Evolutionary conservation across 2,113 vertebrate genomes (phyloP).

Genomic region (Ancistrus triradiatus): DNA sequence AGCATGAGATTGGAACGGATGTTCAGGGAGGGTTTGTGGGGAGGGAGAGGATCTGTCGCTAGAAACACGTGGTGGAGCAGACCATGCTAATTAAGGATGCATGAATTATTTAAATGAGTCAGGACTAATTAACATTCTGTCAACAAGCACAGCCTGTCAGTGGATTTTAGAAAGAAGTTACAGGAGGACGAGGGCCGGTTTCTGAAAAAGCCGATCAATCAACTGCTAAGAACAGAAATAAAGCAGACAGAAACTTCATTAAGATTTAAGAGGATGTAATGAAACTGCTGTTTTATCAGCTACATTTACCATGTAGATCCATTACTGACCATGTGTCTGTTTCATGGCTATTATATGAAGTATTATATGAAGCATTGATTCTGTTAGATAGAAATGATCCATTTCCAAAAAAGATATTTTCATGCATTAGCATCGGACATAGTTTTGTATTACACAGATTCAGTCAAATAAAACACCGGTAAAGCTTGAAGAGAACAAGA

Average conservation of each 20-base stretch:
- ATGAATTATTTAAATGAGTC: slow-evolving; percentile 74
- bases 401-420: no score
- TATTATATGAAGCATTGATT: no score
- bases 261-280: no score
- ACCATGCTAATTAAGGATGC: slow-evolving; percentile 70
- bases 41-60: slow-evolving; percentile 46
- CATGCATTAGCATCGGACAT: no score
- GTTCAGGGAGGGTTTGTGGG: slow-evolving; percentile 5
- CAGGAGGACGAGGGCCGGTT: background rate
- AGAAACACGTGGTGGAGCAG: slow-evolving; percentile 66
- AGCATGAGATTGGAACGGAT: slow-evolving; percentile 5
- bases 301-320: no score
- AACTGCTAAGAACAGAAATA: background rate
- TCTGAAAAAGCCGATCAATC: background rate
- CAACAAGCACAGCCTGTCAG: slow-evolving; percentile 58
- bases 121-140: slow-evolving; percentile 70
- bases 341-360: no score
- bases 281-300: no score
- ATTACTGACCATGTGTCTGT: no score
- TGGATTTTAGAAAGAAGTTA: slow-evolving; percentile 34
- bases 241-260: background rate
- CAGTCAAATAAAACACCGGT: no score
- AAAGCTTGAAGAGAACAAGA: no score
- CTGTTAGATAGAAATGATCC: no score
- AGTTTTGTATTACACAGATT: no score